Conservation (phyloP, 2,113 vertebrate species). For the Cromileptes altivelis region DNA sequence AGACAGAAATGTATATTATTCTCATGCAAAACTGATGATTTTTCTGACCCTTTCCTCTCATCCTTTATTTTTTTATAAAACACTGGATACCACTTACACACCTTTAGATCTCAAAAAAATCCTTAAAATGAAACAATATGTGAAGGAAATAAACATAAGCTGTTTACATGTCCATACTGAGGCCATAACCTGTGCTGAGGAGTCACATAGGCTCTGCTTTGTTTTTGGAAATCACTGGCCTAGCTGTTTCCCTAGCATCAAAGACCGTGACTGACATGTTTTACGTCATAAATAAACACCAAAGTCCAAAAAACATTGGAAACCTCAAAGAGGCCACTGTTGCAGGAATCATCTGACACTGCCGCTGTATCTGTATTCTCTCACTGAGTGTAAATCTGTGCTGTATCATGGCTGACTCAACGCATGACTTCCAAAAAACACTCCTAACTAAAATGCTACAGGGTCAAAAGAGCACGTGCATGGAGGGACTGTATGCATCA, state of each 20-base stretch:
- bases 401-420: neutral
- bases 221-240: neutral
- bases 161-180: neutral
- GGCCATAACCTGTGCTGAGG: neutral
- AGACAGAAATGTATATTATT: neutral
- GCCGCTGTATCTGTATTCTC: neutral
- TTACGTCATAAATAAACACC: slow-evolving; percentile 32
- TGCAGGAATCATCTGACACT: slow-evolving; percentile 12
- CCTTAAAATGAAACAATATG: neutral
- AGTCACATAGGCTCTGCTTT: neutral
- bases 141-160: neutral
- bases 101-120: neutral
- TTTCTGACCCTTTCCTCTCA: neutral
- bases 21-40: neutral
- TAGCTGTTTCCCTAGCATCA: neutral
- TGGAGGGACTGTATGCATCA: neutral
- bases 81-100: neutral
- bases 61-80: neutral
- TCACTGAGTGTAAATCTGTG: neutral
- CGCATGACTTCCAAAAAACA: neutral
- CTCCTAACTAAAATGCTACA: neutral
- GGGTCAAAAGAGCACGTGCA: neutral
- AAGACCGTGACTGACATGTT: neutral
- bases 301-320: slow-evolving; percentile 60
- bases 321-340: slow-evolving; percentile 6